phyloP scores from a whole-genome alignment of 2,113 vertebrate species.

The Casuarius casuarius region DNA sequence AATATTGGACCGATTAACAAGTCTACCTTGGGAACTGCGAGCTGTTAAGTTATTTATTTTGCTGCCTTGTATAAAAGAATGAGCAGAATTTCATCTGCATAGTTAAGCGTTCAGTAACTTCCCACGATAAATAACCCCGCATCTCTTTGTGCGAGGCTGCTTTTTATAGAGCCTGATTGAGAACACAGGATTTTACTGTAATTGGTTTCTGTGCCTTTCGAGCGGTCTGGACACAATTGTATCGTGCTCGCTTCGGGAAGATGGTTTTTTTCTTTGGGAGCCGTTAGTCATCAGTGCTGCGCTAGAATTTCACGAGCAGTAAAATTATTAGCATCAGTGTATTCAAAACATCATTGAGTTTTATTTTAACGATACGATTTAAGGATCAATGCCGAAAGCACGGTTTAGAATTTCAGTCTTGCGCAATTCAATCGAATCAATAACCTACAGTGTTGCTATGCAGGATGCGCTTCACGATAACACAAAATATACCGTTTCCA shows the following conservation, averaged over 20 bases:
- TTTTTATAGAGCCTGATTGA: conserved; percentile 24
- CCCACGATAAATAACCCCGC: conserved; percentile 49
- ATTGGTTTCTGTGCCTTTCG: conserved; percentile 49
- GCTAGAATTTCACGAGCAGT: background rate
- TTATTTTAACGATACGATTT: conserved; percentile 50
- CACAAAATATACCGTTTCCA: conserved; percentile 39
- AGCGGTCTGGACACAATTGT: background rate
- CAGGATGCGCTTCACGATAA: conserved; percentile 26
- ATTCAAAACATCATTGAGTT: background rate
- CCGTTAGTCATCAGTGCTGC: background rate
- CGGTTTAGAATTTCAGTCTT: conserved; percentile 59
- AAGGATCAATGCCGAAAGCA: conserved; percentile 65
- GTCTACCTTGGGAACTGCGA: conserved; percentile 68
- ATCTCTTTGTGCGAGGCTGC: background rate
- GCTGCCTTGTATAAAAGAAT: conserved; percentile 64
- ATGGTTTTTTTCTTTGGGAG: background rate
- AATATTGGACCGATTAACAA: conserved; percentile 78
- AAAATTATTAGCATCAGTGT: conserved; percentile 19
- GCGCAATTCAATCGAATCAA: conserved; percentile 66
- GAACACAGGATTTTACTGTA: conserved; percentile 39
- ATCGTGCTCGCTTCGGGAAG: background rate
- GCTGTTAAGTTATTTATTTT: conserved; percentile 78
- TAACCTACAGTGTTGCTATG: conserved; percentile 39
- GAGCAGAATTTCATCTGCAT: conserved; percentile 74
- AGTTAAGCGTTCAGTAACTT: conserved; percentile 60